A percentile compares a stretch with the other conserved stretches of the same genome.
Conservation (phyloP, 2,113 vertebrate genomes). For the Galemys pyrenaicus region DNA sequence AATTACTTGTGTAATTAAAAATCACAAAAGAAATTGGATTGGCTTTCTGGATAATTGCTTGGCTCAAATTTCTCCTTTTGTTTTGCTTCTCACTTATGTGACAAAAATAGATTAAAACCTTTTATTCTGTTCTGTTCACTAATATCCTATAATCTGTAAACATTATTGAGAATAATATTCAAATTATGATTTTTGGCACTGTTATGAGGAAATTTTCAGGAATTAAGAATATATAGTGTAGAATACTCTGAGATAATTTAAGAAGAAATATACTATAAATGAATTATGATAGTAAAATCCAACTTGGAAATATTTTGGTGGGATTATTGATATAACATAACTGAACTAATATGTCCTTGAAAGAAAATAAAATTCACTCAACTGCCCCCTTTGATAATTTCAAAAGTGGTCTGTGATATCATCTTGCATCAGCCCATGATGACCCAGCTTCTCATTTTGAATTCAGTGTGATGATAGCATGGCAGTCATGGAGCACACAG, state of each 20-base stretch:
- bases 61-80: constrained; percentile 7
- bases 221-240: background rate
- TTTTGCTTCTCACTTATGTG: constrained; percentile 27
- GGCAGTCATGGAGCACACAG: no score
- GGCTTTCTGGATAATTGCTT: constrained; percentile 43
- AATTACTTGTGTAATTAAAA: constrained; percentile 68
- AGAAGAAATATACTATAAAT: background rate
- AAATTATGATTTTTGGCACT: constrained; percentile 8
- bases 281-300: background rate
- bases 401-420: background rate
- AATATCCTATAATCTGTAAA: background rate
- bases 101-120: constrained; percentile 18
- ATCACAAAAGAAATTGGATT: constrained; percentile 60
- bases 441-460: background rate
- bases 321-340: background rate
- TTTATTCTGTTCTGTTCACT: background rate
- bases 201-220: background rate
- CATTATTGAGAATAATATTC: constrained; percentile 39
- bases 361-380: background rate
- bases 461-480: accelerated
- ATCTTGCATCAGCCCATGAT: background rate
- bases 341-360: background rate
- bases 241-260: background rate
- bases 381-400: background rate
- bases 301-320: background rate